Conservation (phyloP, 2,797 vertebrate genomes). For the Numenius phaeopus region DNA sequence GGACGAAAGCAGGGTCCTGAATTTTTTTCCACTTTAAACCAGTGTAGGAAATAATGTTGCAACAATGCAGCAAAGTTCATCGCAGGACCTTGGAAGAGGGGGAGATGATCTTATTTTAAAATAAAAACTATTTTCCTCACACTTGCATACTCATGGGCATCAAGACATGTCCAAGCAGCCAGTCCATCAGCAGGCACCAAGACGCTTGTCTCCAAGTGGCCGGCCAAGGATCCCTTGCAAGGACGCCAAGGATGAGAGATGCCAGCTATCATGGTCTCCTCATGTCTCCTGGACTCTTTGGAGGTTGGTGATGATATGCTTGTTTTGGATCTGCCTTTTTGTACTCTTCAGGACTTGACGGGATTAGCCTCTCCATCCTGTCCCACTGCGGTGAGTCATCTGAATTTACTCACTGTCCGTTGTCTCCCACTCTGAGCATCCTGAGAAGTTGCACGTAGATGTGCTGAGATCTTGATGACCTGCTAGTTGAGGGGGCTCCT, state of each 20-base stretch:
- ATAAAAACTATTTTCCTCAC: not conserved
- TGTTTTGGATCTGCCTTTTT: slow-evolving; percentile 51
- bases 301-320: slow-evolving; percentile 31
- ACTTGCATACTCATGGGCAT: not conserved
- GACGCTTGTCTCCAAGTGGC: not conserved
- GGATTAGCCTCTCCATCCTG: slow-evolving; percentile 50
- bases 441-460: not conserved
- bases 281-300: not conserved
- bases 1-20: not conserved
- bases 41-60: slow-evolving; percentile 12
- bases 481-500: not conserved
- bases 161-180: not conserved
- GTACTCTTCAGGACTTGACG: slow-evolving; percentile 26
- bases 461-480: not conserved
- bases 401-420: not conserved
- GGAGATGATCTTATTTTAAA: not conserved
- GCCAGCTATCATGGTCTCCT: not conserved
- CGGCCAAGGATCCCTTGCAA: not conserved
- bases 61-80: not conserved
- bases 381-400: slow-evolving; percentile 48
- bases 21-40: not conserved
- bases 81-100: not conserved
- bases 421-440: not conserved
- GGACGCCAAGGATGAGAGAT: not conserved
- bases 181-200: not conserved